These are phyloP conservation scores for Theristicus caerulescens DNA, from an alignment of 2,113 vertebrate species.

Conservation along the genomic window DNA sequence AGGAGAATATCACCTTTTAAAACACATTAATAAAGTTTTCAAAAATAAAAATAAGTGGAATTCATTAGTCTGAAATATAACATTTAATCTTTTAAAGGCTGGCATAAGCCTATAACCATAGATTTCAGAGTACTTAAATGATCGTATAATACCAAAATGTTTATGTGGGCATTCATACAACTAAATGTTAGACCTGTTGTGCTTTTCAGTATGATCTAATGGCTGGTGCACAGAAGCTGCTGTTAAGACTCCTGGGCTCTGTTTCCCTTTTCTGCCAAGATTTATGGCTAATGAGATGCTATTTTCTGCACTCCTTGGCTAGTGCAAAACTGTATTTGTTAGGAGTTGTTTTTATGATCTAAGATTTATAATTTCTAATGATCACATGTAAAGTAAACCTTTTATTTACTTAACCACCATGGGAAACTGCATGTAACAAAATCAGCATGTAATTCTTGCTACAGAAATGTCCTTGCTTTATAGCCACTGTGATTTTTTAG, in stretches of 20 bases:
- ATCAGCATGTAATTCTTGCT: neutral
- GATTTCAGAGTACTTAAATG: neutral
- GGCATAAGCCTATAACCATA: neutral
- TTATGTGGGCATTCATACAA: slow-evolving; percentile 4
- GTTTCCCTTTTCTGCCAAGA: slow-evolving; percentile 32
- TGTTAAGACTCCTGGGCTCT: neutral
- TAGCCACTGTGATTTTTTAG: neutral
- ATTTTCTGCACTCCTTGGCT: slow-evolving; percentile 15
- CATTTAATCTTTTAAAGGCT: slow-evolving; percentile 5
- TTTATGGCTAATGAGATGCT: slow-evolving; percentile 20
- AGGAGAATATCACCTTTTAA: neutral
- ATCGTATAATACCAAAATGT: neutral
- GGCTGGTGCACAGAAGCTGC: slow-evolving; percentile 27
- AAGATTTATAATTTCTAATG: slow-evolving; percentile 33
- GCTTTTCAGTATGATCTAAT: slow-evolving; percentile 23
- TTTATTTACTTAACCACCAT: neutral
- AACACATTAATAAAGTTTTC: neutral
- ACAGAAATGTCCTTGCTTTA: neutral
- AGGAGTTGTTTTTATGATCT: neutral
- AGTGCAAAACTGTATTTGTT: neutral
- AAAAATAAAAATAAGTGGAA: slow-evolving; percentile 7
- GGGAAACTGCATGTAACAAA: neutral
- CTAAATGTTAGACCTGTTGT: slow-evolving; percentile 13
- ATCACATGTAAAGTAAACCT: slow-evolving; percentile 19
- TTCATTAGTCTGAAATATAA: neutral